phyloP scores from a whole-genome alignment of 2,113 vertebrate species.

The Gnathonemus longibarbis region DNA sequence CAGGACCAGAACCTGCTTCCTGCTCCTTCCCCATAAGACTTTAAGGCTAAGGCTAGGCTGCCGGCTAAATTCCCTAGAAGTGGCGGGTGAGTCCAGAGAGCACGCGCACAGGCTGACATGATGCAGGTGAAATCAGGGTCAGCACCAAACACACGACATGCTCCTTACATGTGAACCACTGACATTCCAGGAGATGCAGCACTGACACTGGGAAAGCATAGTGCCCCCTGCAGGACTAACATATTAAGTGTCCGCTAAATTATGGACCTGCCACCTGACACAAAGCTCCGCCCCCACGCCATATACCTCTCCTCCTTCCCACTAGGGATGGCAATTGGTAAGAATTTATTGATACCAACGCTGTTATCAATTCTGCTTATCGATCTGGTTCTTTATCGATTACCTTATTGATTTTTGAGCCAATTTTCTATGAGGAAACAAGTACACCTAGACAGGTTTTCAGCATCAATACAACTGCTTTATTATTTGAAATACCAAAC shows the following conservation, averaged over 20 bases:
- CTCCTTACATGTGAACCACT: background rate
- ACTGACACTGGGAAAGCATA: background rate
- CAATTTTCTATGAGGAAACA: too few species aligned
- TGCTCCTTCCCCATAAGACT: background rate
- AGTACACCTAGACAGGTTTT: too few species aligned
- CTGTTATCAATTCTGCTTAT: too few species aligned
- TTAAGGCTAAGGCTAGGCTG: background rate
- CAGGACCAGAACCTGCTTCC: background rate
- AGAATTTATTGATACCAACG: too few species aligned
- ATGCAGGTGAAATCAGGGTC: background rate
- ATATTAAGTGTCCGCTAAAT: background rate
- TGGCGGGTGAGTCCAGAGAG: background rate
- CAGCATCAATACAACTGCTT: too few species aligned
- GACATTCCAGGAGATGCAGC: background rate
- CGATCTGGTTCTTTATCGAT: too few species aligned
- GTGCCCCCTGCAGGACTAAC: background rate
- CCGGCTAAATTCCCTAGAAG: background rate
- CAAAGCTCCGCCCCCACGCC: background rate
- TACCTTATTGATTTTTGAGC: too few species aligned
- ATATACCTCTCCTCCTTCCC: background rate
- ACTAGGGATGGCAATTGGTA: too few species aligned
- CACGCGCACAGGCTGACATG: background rate
- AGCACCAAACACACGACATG: background rate
- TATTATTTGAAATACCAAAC: too few species aligned
- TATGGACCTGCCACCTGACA: background rate